These are phyloP conservation scores for Halocynthia aurantium DNA, from an alignment of 23 tunicate species.

Conservation along the genomic window DNA sequence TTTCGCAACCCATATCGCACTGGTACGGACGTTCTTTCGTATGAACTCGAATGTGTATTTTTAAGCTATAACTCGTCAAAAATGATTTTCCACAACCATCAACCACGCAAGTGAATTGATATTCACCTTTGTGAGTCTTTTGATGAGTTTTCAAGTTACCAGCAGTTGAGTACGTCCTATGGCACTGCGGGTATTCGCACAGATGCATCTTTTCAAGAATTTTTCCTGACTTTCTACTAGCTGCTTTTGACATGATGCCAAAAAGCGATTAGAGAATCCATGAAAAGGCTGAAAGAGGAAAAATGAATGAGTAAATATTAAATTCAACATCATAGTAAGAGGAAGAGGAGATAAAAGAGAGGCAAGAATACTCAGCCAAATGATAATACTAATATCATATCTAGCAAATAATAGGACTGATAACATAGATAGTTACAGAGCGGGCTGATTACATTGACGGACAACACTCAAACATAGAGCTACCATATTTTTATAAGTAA, in stretches of 20 bases:
- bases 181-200: constrained; percentile 65
- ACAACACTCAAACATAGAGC: too few relatives aligned
- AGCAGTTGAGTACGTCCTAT: constrained; percentile 76
- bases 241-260: background rate
- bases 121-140: constrained; percentile 93
- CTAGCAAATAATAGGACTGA: too few relatives aligned
- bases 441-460: too few relatives aligned
- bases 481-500: too few relatives aligned
- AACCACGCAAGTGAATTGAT: constrained; percentile 73
- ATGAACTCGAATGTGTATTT: constrained; percentile 87
- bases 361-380: too few relatives aligned
- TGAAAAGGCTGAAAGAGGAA: background rate
- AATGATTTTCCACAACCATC: constrained; percentile 94
- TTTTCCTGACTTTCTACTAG: background rate
- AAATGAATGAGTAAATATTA: background rate
- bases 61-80: constrained; percentile 86
- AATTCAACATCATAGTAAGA: background rate
- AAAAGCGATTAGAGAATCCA: background rate
- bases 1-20: constrained; percentile 61
- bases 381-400: too few relatives aligned
- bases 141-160: constrained; percentile 92
- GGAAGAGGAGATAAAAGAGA: too few relatives aligned
- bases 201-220: background rate
- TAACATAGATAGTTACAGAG: too few relatives aligned
- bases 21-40: constrained; percentile 88